These are phyloP conservation scores for Chionomys nivalis DNA, from an alignment of 2,113 vertebrate genomes.

Conservation along the genomic window DNA sequence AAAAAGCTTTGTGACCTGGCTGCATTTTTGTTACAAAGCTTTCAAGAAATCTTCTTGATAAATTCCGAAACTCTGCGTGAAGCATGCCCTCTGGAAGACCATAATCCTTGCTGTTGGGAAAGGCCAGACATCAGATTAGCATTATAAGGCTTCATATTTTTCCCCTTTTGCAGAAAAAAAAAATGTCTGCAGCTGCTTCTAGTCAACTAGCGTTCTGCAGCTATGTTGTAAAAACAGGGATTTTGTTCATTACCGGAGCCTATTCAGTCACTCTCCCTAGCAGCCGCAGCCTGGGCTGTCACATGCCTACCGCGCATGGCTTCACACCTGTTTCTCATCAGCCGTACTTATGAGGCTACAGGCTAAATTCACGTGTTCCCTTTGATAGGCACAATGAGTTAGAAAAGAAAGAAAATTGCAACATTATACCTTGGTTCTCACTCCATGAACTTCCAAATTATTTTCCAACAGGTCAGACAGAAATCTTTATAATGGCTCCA, in stretches of 20 bases:
- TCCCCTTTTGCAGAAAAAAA: neutral
- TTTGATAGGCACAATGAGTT: slow-evolving; percentile 73
- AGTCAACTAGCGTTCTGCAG: slow-evolving; percentile 74
- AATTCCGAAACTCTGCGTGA: slow-evolving; percentile 39
- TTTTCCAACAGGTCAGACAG: slow-evolving; percentile 78
- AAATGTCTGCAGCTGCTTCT: slow-evolving; percentile 71
- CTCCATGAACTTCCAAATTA: slow-evolving; percentile 69
- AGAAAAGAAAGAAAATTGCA: slow-evolving; percentile 35
- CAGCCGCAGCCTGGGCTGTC: slow-evolving; percentile 65
- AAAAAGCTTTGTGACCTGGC: slow-evolving; percentile 22
- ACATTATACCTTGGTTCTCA: slow-evolving; percentile 65
- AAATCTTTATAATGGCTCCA: slow-evolving; percentile 66
- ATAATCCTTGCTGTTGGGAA: slow-evolving; percentile 50
- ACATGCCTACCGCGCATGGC: slow-evolving; percentile 30
- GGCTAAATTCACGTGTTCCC: slow-evolving; percentile 74
- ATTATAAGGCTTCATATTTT: slow-evolving; percentile 54
- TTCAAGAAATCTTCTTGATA: neutral
- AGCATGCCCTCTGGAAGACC: slow-evolving; percentile 52
- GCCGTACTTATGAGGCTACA: slow-evolving; percentile 70
- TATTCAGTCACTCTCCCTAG: slow-evolving; percentile 73
- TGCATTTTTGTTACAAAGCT: neutral
- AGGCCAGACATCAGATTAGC: slow-evolving; percentile 64
- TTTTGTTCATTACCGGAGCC: slow-evolving; percentile 71
- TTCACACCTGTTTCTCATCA: slow-evolving; percentile 81
- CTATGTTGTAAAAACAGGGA: slow-evolving; percentile 69